phyloP scores from a whole-genome alignment of 2,113 vertebrate species.

The Brachyhypopomus gauderio region DNA sequence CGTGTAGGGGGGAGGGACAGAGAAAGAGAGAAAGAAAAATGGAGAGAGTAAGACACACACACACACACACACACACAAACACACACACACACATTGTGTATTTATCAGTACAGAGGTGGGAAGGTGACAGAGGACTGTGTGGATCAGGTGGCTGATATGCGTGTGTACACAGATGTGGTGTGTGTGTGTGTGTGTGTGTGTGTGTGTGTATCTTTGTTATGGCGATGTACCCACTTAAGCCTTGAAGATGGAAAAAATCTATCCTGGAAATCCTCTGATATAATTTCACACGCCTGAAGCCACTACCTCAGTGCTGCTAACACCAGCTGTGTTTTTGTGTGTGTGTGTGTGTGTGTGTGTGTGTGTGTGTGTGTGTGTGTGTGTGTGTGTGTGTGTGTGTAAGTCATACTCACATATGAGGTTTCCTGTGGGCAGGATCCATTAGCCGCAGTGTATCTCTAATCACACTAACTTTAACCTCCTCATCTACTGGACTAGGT shows the following conservation, averaged over 20 bases:
- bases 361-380: background rate
- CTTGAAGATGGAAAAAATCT: no score
- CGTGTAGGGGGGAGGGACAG: background rate
- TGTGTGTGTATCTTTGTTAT: no score
- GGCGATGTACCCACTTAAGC: no score
- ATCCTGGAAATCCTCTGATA: no score
- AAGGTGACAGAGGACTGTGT: no score
- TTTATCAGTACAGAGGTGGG: no score
- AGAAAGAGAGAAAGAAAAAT: background rate
- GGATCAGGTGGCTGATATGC: no score
- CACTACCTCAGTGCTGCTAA: background rate
- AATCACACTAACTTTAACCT: constrained; percentile 94
- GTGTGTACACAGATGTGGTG: no score
- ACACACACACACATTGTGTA: background rate
- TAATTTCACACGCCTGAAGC: no score
- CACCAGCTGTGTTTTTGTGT: background rate
- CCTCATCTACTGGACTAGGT: constrained; percentile 92
- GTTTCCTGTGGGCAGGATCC: constrained; percentile 82
- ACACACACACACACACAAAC: background rate
- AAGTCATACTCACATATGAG: constrained; percentile 59
- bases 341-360: constrained; percentile 4
- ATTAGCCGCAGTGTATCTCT: constrained; percentile 92
- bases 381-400: background rate
- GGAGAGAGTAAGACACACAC: background rate
- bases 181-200: no score